Evolutionary conservation across 2,797 vertebrate species (phyloP).

Genomic region (Natrix natrix): DNA sequence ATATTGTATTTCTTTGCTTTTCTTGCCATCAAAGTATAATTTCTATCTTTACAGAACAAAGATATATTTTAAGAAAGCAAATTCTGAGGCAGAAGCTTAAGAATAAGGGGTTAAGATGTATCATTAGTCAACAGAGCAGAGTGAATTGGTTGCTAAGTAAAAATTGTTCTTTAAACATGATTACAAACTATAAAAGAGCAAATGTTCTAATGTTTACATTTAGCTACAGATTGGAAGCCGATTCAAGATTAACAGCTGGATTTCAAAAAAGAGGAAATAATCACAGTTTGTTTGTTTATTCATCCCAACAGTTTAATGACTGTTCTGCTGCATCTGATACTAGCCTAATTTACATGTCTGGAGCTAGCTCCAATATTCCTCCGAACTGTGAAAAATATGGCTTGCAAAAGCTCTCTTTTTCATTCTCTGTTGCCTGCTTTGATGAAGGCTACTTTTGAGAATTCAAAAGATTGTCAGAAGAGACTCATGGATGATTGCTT

Average conservation of each 20-base stretch:
- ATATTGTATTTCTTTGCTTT: neutral
- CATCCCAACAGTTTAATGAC: neutral
- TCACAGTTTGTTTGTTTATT: neutral
- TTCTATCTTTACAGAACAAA: neutral
- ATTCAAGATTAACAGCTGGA: neutral
- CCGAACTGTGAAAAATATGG: neutral
- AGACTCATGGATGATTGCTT: neutral
- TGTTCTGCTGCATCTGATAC: neutral
- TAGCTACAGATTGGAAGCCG: neutral
- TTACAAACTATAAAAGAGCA: neutral
- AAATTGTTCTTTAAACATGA: neutral
- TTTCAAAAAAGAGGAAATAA: neutral
- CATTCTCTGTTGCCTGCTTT: neutral
- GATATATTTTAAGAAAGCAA: neutral
- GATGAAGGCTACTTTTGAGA: neutral
- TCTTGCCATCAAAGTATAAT: neutral
- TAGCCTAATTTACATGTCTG: neutral
- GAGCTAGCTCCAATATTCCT: neutral
- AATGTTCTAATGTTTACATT: neutral
- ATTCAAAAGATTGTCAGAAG: neutral
- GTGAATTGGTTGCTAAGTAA: neutral
- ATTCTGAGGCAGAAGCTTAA: neutral
- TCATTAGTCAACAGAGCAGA: neutral
- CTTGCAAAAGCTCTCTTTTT: neutral
- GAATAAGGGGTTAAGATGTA: neutral